A percentile compares a stretch with the other conserved stretches of the same genome.
These are phyloP conservation scores for Globia sparganii DNA, from an alignment of 2,888 invertebrate genomes.

Conservation along the genomic window DNA sequence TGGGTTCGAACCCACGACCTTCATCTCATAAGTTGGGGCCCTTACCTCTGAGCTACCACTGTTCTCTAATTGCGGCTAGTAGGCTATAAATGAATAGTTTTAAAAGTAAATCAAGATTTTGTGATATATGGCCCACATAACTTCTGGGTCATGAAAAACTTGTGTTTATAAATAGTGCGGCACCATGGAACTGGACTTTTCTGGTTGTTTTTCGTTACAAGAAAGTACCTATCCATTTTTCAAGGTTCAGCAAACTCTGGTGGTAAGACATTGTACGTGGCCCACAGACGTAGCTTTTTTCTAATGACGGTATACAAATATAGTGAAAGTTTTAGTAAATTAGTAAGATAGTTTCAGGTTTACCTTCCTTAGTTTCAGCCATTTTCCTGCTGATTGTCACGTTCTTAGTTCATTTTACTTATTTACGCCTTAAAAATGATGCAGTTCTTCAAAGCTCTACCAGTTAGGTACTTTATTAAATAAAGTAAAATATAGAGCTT, in stretches of 20 bases:
- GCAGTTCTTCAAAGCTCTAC: background rate
- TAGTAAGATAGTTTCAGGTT: background rate
- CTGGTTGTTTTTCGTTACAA: background rate
- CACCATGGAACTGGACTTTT: background rate
- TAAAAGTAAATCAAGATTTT: background rate
- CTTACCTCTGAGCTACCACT: background rate
- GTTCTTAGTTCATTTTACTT: background rate
- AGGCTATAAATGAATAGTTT: background rate
- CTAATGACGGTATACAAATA: background rate
- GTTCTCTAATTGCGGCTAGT: background rate
- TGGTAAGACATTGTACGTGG: background rate
- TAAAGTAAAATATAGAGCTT: background rate
- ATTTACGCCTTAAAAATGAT: background rate
- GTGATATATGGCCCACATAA: background rate
- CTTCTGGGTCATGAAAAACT: background rate
- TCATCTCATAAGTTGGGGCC: background rate
- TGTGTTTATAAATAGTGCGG: too few species aligned
- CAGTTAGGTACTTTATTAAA: background rate
- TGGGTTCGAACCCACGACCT: background rate
- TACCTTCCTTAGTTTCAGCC: background rate
- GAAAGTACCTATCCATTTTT: background rate
- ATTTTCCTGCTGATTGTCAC: background rate
- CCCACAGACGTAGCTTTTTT: background rate
- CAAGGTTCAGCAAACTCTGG: background rate
- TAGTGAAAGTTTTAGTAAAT: background rate